Percentiles rank a stretch among this genome's conserved stretches.
Evolutionary conservation across 2,888 invertebrate genomes (phyloP).

Genomic region (Chirona hameri): DNA sequence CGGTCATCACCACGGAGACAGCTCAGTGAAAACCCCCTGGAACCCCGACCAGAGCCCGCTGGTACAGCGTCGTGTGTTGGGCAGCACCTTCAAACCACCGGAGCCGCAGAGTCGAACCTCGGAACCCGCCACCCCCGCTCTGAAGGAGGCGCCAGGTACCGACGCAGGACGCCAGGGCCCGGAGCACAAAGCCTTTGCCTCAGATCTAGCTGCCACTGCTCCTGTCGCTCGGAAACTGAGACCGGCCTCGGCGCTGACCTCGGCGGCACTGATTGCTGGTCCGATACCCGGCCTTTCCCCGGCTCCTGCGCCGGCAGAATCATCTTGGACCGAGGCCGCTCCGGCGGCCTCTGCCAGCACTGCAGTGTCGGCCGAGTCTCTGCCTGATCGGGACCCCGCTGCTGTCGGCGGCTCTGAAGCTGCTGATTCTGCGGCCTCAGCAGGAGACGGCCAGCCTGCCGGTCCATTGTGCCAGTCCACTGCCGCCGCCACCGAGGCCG

Average conservation of each 20-base stretch:
- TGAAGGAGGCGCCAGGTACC: neutral
- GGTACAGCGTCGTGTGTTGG: neutral
- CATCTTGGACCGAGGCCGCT: neutral
- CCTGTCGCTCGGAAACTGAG: neutral
- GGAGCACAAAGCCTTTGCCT: neutral
- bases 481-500: neutral
- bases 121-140: neutral
- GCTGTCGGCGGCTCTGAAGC: neutral
- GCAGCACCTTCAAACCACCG: neutral
- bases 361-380: neutral
- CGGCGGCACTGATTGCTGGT: neutral
- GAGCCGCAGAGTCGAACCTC: neutral
- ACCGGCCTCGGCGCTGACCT: neutral
- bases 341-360: neutral
- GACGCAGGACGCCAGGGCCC: neutral
- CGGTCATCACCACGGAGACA: neutral
- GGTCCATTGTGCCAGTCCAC: neutral
- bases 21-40: neutral
- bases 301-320: neutral
- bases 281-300: neutral
- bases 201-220: neutral
- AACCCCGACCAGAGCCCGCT: neutral
- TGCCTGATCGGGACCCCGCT: neutral
- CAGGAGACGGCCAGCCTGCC: neutral
- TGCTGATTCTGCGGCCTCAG: neutral